Evolutionary conservation across 1,140 invertebrate genomes (phyloP), one percentile per base, ranked within the genome.

Genomic region (Zophobas morio): DNA sequence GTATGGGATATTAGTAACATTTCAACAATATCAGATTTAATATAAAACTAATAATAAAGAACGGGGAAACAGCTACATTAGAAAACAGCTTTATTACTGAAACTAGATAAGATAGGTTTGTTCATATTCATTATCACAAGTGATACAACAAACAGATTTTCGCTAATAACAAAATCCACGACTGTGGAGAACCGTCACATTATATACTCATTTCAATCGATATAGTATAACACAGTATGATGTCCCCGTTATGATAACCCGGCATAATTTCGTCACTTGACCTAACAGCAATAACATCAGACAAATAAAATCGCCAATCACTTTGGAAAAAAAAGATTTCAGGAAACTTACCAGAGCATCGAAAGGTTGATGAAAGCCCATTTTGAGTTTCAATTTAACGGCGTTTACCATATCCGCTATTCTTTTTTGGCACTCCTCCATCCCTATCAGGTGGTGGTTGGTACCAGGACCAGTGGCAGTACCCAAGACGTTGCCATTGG

Each of bases 361-460:
- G 37, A 97, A 86, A 6, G 90, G 89, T 33, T 85, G 86, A 5
- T 90, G 87, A 60, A 86, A 80, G 0, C 91, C 86, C 60, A 97
- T 88, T 0, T 89, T 87, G 51, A 94, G 91, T 76, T 90, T 86
- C 46, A 88, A 82, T 84, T 96, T 96, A 0, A 92, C 94, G 56
- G 90, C 85, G 36, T 91, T 86, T 2, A 96, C 90, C 92, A 98
- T 94, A 1, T 90, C 87, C 47, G 91, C 89, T 47, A 98, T 92
- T 66, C 94, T 90, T 2, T 89, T 87, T 0, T 91, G 89, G 81
- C 94, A 94, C 86, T 95, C 94, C 1, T 93, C 89, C 81, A 95
- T 92, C 0, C 96, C 96, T 0, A 96, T 89, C 84, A 94, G 92
- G 93, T 94, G 96, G 82, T 96, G 93, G 87, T 97, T 98, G 3